Evolutionary conservation across 2,888 invertebrate species (phyloP), one percentile per base, ranked within the genome.

Genomic region (Orchesellides sinensis): DNA sequence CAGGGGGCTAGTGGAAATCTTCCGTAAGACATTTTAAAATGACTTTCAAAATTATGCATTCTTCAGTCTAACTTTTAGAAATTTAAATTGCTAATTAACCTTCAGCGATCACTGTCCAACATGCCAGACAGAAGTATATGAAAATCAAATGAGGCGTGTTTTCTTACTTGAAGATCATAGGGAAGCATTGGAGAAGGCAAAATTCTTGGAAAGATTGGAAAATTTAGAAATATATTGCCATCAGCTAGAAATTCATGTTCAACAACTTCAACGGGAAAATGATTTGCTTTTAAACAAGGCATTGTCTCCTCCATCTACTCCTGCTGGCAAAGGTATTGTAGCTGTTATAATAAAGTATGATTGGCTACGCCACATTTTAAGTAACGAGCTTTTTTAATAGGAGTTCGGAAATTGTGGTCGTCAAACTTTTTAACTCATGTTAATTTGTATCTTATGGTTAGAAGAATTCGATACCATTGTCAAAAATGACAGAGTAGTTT

Each of bases 151-250:
- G 4, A 35, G 77, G 8, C 80, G 69, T 12, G 69, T 85, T n/a
- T 73, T 61, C 70, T 72, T 78, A 3, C 56, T 83, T 0, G 83
- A 83, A 54, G 85, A 85, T 69, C 79, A 85, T 35, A 29, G 63
- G 0, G 85, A 83, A 35, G 81, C 83, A 1, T 56, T 85, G 32
- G 83, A 82, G 19, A 83, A 82, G 32, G 85, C 85, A 19, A 69
- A 65, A 47, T 54, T 78, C 12, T 52, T 79, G 23, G 85, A 83
- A 27, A 81, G 54, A 56, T 49, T 74, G 49, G 85, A 85, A 78
- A 85, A 83, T 23, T 61, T 85, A 19, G 83, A 85, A 54, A 85
- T 85, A 27, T 82, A 83, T 32, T 79, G 79, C 17, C 81, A 85
- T 17, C 83, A 85, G 32, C 32, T 85, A 25, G 83, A 83, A 72